Evolutionary conservation across 2,888 invertebrate species (phyloP), one percentile per base, ranked within the genome.

Genomic region (Frankliniella fusca): DNA sequence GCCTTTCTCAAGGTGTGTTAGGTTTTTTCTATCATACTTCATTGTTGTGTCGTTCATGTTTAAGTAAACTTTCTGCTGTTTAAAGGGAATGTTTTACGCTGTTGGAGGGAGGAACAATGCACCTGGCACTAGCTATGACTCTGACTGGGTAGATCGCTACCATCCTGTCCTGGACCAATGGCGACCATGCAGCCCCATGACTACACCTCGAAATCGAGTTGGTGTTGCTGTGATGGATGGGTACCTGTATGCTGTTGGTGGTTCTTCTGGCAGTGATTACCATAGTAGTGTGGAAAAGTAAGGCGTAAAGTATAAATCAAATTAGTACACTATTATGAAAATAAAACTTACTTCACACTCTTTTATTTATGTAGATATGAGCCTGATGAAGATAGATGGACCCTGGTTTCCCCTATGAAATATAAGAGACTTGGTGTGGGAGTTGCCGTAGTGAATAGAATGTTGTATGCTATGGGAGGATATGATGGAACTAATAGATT

Each of bases 181-280:
- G 97, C 90, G 94, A 49, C 93, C 95, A 0, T 95, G 96, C 87
- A 93, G 91, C 86, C 95, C 95, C 1, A 94, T 97, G 97, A 93
- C 95, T 18, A 93, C 94, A 80, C 94, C 97, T 0, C 90, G 97
- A 81, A 96, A 97, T 88, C 91, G 97, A 86, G 94, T 97, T 28
- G 97, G 97, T 11, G 97, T 97, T 8, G 96, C 96, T n/a, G 96
- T 97, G 15, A 95, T 97, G 93, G 97, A 97, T 86, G 96, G 95
- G 48, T 89, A 95, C 84, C 89, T 97, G 83, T 97, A 97, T 87
- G 97, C 97, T 7, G 95, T 97, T 0, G 97, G 97, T 0, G 97
- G 97, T 0, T 95, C 96, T 5, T 94, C 95, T 11, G 95, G 95
- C 28, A 91, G 93, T 8, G 94, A 93, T 86, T 96, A 95, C 88